Percentiles rank a stretch among this genome's conserved stretches.
Conservation (phyloP, 2,113 vertebrate genomes). For the Apodemus sylvaticus region DNA sequence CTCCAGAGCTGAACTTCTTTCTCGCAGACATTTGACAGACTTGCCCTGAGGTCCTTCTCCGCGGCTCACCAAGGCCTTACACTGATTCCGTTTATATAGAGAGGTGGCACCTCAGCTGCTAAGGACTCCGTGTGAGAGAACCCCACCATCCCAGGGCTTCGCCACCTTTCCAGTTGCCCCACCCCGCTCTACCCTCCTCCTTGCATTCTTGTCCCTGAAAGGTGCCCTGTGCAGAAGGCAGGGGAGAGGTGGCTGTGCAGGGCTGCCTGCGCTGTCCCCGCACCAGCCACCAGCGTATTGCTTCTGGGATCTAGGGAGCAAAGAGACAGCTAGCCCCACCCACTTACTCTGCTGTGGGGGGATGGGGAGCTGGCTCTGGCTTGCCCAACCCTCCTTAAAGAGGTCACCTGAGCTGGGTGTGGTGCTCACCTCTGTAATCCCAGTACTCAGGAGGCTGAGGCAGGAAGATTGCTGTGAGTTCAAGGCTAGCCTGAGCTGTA, state of each 20-base stretch:
- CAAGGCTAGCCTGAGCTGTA: constrained; percentile 23
- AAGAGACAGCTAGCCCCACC: accelerated
- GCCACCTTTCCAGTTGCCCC: neutral
- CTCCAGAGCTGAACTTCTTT: constrained; percentile 74
- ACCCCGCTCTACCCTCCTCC: neutral
- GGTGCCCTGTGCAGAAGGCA: neutral
- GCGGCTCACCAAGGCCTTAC: constrained; percentile 36
- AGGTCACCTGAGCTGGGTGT: neutral
- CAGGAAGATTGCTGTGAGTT: constrained; percentile 13
- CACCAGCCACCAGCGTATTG: neutral
- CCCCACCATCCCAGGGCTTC: neutral
- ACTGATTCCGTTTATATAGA: neutral
- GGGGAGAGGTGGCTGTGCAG: neutral
- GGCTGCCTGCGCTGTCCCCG: neutral
- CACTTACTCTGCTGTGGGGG: neutral
- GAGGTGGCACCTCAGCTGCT: neutral
- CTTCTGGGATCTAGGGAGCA: neutral
- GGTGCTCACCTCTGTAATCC: neutral
- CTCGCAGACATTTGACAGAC: constrained; percentile 66
- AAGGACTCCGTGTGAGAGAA: neutral
- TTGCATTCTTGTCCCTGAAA: constrained; percentile 13
- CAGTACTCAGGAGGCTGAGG: neutral
- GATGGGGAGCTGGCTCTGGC: neutral
- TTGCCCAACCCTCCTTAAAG: neutral
- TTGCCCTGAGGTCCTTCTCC: constrained; percentile 35